Base-by-base conservation (phyloP, 1,140 invertebrate species). In the Trichogramma pretiosum region DNA sequence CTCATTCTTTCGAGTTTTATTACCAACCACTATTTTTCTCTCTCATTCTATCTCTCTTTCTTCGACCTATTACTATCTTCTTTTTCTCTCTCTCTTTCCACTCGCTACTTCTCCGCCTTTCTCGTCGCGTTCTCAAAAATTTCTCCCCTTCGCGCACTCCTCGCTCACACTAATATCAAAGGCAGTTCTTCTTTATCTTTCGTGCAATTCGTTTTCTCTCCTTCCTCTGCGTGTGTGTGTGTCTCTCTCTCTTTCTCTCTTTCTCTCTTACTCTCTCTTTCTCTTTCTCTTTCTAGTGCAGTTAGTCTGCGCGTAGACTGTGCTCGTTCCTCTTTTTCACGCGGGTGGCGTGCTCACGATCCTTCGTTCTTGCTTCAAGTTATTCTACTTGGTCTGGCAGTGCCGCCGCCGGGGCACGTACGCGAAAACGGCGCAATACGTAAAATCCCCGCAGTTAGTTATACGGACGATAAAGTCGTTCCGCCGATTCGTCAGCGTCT, bases 401-500 rank as follows among this genome's bases (percentile, higher is more conserved):
- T n/a, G n/a, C n/a, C n/a, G n/a, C n/a, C n/a, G n/a, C n/a, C n/a
- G n/a, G n/a, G n/a, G n/a, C n/a, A n/a, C n/a, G n/a, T n/a, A 16
- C 33, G 33, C 33, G n/a, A n/a, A 34, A 16, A 5, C 18, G 14
- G n/a, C 2, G 41, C 48, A 44, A 44, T 50, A 51, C 49, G 37
- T 51, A 44, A 41, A 46, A 46, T 51, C 43, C 43, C 43, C 19
- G 43, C 43, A 51, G 49, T 51, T 51, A 51, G 49, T 51, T 46
- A 51, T 42, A 46, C 49, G 43, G 49, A 44, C 49, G 49, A 51
- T 51, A 51, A 51, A 51, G 24, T 32, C 32, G 43, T 51, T 51
- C 43, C 49, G 39, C 49, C 48, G 30, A 51, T 51, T 51, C 49
- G 49, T 51, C 43, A 51, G 49, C 49, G 43, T 46, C 49, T 51